Evolutionary conservation across 2,888 invertebrate genomes (phyloP).

Genomic region (Arge pagana): DNA sequence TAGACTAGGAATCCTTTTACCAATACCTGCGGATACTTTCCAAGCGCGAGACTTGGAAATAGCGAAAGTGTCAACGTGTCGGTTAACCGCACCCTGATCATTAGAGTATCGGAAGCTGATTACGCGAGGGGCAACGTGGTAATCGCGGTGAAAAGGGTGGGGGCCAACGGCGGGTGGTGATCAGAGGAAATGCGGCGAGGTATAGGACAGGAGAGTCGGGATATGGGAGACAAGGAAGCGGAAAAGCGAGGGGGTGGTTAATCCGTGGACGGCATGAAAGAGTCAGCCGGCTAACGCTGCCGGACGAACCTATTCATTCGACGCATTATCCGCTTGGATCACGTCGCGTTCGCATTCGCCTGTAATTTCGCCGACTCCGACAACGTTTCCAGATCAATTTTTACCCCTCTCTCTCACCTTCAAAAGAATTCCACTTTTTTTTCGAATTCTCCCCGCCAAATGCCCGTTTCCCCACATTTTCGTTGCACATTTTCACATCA

Average conservation of each 20-base stretch:
- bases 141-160: slow-evolving; percentile 28
- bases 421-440: no score
- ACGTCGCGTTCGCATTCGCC: slow-evolving; percentile 52
- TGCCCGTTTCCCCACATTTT: no score
- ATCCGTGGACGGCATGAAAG: slow-evolving; percentile 30
- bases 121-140: slow-evolving; percentile 45
- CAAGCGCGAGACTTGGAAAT: no score
- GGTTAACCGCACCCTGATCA: slow-evolving; percentile 43
- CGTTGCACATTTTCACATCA: no score
- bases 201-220: slow-evolving; percentile 9
- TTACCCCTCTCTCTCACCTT: no score
- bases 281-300: slow-evolving; percentile 53
- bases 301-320: slow-evolving; percentile 50
- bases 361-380: slow-evolving; percentile 46
- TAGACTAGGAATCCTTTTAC: no score
- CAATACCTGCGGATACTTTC: no score
- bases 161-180: slow-evolving; percentile 29
- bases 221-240: slow-evolving; percentile 5
- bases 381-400: no score
- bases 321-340: slow-evolving; percentile 51
- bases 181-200: slow-evolving; percentile 20
- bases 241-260: slow-evolving; percentile 5
- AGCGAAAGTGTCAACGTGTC: not conserved
- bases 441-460: no score
- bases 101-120: slow-evolving; percentile 55